Conservation (phyloP, 2,797 vertebrate species). For the Eurystomus glaucurus region DNA sequence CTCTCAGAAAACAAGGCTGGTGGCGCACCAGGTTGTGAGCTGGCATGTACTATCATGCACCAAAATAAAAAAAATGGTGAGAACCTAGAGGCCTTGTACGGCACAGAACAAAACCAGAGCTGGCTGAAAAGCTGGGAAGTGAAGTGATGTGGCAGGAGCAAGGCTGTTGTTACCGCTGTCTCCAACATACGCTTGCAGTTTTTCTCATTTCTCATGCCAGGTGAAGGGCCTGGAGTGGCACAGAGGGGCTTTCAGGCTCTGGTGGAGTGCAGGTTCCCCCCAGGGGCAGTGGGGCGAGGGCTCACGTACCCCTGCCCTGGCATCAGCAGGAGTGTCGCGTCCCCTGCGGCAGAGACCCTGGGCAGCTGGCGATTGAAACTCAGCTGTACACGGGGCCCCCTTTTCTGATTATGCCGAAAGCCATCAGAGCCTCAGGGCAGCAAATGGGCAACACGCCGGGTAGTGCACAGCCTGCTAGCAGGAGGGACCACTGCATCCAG, state of each 20-base stretch:
- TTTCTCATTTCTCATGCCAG: neutral
- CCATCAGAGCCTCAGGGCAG: neutral
- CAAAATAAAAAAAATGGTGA: neutral
- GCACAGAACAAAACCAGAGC: neutral
- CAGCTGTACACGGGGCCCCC: neutral
- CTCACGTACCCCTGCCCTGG: neutral
- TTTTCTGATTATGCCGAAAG: neutral
- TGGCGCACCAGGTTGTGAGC: rapidly evolving
- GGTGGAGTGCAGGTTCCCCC: neutral
- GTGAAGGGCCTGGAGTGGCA: neutral
- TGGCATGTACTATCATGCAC: neutral
- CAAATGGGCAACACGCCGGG: neutral
- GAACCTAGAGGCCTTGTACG: neutral
- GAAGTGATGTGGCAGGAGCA: neutral
- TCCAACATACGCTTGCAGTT: neutral
- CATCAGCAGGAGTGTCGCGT: rapidly evolving
- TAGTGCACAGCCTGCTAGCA: neutral
- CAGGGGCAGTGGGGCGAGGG: rapidly evolving
- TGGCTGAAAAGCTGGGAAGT: neutral
- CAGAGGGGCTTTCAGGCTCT: neutral
- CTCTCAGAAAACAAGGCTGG: neutral
- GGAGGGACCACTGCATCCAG: neutral
- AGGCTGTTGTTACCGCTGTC: rapidly evolving
- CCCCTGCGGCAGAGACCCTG: neutral
- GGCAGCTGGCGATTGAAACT: neutral